Evolutionary conservation across 2,113 vertebrate genomes (phyloP).

Genomic region (Catharus bicknelli): DNA sequence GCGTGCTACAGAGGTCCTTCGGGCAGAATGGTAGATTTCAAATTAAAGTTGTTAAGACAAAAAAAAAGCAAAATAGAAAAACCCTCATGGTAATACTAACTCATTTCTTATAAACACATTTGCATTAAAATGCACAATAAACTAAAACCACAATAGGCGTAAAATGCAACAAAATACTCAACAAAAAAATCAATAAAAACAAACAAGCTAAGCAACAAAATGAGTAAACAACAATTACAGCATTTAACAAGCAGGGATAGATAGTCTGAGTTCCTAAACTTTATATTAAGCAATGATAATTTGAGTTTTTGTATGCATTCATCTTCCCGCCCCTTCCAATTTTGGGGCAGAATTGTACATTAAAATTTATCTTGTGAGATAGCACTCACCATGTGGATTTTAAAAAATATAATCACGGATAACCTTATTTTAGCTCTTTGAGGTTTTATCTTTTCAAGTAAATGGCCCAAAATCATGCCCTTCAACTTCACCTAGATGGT

Average conservation of each 20-base stretch:
- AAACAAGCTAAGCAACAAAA: conserved; percentile 45
- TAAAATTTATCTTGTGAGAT: background rate
- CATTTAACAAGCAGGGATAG: conserved; percentile 27
- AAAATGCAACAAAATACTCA: conserved; percentile 45
- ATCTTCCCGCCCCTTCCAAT: background rate
- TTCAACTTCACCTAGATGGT: background rate
- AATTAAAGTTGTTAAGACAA: background rate
- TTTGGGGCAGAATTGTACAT: background rate
- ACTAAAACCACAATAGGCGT: background rate
- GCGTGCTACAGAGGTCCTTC: background rate
- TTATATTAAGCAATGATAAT: conserved; percentile 23
- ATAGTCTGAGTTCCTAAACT: background rate
- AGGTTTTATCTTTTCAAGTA: background rate
- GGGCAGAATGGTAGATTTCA: background rate
- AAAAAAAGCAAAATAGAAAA: background rate
- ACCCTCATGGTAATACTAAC: background rate
- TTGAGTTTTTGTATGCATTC: background rate
- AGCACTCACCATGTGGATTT: background rate
- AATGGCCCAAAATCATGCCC: background rate
- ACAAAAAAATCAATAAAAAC: conserved; percentile 42
- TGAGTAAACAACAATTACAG: conserved; percentile 54
- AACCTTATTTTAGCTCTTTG: background rate
- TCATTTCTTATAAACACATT: conserved; percentile 8
- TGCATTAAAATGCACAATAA: conserved; percentile 46
- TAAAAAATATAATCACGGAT: background rate